Conservation (phyloP, 2,797 vertebrate species). For the Pangasius djambal region DNA sequence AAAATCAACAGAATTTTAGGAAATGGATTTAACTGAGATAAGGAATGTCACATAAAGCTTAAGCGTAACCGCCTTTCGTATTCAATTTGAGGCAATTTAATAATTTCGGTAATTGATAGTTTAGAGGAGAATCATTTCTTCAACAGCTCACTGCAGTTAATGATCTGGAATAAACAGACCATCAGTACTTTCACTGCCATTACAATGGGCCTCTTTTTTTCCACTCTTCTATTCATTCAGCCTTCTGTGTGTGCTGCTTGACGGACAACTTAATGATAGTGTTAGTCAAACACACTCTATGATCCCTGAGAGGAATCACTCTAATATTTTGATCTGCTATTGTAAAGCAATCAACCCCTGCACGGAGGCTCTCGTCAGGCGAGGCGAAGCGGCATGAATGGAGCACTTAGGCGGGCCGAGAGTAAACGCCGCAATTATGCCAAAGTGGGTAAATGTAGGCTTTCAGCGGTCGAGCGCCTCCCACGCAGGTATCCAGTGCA, state of each 20-base stretch:
- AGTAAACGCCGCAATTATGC: slow-evolving; percentile 73
- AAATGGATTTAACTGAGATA: background rate
- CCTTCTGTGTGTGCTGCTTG: slow-evolving; percentile 58
- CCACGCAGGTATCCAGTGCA: slow-evolving; percentile 66
- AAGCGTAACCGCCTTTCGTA: background rate
- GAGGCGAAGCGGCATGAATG: slow-evolving; percentile 70
- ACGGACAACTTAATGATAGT: slow-evolving; percentile 65
- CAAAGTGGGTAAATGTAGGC: slow-evolving; percentile 79
- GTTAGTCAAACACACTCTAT: slow-evolving; percentile 64
- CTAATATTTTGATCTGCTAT: slow-evolving; percentile 70
- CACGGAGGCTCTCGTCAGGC: slow-evolving; percentile 66
- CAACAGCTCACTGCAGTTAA: slow-evolving; percentile 29
- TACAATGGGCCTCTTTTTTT: slow-evolving; percentile 13
- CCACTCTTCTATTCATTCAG: slow-evolving; percentile 41
- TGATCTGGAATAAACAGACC: slow-evolving; percentile 44
- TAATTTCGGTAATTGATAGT: slow-evolving; percentile 19
- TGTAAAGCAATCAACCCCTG: slow-evolving; percentile 70
- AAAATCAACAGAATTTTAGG: background rate
- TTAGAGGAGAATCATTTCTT: slow-evolving; percentile 18
- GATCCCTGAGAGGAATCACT: slow-evolving; percentile 62
- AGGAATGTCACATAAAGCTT: background rate
- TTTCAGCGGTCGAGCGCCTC: slow-evolving; percentile 70
- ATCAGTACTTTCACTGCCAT: slow-evolving; percentile 12
- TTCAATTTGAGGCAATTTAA: slow-evolving; percentile 31
- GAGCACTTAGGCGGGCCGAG: slow-evolving; percentile 70